Conservation (phyloP, 1,140 invertebrate genomes). For the Pseudomyrmex pallidus region DNA sequence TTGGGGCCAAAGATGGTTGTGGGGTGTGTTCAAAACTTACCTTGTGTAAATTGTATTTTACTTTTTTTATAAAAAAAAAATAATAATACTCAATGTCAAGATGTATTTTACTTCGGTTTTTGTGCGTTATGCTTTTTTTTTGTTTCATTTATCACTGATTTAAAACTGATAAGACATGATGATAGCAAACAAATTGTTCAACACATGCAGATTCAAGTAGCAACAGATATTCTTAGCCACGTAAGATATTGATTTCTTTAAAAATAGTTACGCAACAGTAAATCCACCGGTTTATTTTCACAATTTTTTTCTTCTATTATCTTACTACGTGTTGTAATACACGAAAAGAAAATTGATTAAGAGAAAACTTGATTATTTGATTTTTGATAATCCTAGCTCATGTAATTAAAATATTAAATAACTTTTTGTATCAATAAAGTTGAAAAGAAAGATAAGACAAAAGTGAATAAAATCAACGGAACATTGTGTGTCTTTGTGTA, state of each 20-base stretch:
- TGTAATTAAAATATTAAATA: too few species aligned
- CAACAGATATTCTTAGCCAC: neutral
- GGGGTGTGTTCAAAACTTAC: constrained; percentile 83
- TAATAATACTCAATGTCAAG: neutral
- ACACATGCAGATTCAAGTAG: too few species aligned
- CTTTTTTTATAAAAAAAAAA: constrained; percentile 34
- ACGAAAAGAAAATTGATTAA: too few species aligned
- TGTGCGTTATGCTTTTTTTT: too few species aligned
- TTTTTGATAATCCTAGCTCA: too few species aligned
- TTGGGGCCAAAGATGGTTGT: constrained; percentile 84
- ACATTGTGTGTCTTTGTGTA: constrained; percentile 73
- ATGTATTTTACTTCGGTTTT: too few species aligned
- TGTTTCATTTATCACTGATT: too few species aligned
- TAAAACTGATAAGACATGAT: too few species aligned
- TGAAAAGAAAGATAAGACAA: neutral
- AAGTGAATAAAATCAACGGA: constrained; percentile 20
- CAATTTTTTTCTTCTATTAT: neutral
- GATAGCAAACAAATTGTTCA: too few species aligned
- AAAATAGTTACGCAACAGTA: neutral
- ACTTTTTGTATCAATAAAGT: too few species aligned
- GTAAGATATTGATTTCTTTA: constrained; percentile 20
- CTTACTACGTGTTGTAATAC: neutral
- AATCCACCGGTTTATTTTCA: neutral
- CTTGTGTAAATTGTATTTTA: constrained; percentile 64
- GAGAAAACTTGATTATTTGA: too few species aligned